A percentile compares a stretch with the other conserved stretches of the same genome.
These are phyloP conservation scores for Sigmodon hispidus DNA, from an alignment of 2,113 vertebrate species.

Conservation along the genomic window DNA sequence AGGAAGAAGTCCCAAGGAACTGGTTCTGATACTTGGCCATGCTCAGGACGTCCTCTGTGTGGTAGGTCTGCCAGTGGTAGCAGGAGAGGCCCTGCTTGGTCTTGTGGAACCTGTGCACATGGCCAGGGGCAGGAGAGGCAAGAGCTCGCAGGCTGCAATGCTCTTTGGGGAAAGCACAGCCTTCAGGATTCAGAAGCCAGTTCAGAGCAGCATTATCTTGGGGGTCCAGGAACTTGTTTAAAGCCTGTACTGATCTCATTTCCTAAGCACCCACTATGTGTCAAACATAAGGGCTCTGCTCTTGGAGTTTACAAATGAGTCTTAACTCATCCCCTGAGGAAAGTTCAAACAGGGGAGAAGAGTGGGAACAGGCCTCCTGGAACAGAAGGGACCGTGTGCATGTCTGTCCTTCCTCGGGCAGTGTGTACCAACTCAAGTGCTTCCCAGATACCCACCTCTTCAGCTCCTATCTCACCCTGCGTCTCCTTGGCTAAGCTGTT, in stretches of 20 bases:
- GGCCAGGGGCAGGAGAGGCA: not conserved
- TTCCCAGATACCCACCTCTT: not conserved
- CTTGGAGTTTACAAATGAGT: not conserved
- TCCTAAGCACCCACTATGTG: not conserved
- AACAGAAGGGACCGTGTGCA: not conserved
- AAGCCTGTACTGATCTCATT: not conserved
- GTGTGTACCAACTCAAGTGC: not conserved
- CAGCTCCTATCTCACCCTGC: not conserved
- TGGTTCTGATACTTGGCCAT: slow-evolving; percentile 80
- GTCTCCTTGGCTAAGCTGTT: not conserved
- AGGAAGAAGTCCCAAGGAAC: slow-evolving; percentile 82
- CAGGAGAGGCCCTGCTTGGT: slow-evolving; percentile 9
- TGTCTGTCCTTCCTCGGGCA: not conserved
- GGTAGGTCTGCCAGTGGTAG: slow-evolving; percentile 81
- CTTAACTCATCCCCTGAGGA: not conserved
- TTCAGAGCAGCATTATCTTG: not conserved
- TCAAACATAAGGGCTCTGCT: not conserved
- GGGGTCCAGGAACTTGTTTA: not conserved
- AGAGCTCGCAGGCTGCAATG: not conserved
- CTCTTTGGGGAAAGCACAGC: no score
- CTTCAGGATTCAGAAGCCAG: not conserved
- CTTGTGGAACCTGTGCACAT: slow-evolving; percentile 61
- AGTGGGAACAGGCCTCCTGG: not conserved
- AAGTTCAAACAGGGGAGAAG: slow-evolving; percentile 2
- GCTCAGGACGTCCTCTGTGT: slow-evolving; percentile 80